Base-by-base conservation (phyloP, 2,888 invertebrate genomes). In the Chrysolina haemoptera region DNA sequence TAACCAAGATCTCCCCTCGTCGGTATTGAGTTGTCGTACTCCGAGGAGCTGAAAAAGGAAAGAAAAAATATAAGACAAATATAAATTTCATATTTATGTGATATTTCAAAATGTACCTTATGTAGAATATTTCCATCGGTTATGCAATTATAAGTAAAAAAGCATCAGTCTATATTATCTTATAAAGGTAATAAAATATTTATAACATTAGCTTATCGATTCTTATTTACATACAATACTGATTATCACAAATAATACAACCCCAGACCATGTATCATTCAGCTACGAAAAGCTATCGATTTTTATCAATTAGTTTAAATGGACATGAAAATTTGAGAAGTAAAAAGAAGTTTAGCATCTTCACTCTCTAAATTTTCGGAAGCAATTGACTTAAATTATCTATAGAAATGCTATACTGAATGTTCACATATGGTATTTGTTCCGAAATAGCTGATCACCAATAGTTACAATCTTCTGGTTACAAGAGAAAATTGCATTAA, bases 121-220 rank as follows among this genome's bases (percentile, higher is more conserved):
- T 79, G 78, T 78, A 78, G 74, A 73, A 79, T 77, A 79, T 80
- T 81, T 84, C 84, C 85, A 80, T 63, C 41, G 77, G 77, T 72
- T 79, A 77, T 81, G 80, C 81, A 81, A 78, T 80, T 79, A 81
- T 83, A 80, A 83, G 81, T 83, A 83, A 85, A 85, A 85, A 85
- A 86, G 84, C 83, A 82, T 87, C 87, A 87, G 87, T 87, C 87
- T 85, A 85, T 85, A 79, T 82, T 79, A 79, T 80, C 77, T 79
- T 83, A 81, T 82, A 80, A 82, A 81, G 76, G 81, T 83, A 83
- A 81, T 83, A 83, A 82, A 83, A 83, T 83, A 84, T 83, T 78
- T 81, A 79, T 81, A 81, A 81, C 80, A 78, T 79, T 79, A 82
- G 79, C 81, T 73, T 76, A 77, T 74, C 70, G 77, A 73, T 75